Percentiles rank a stretch among this genome's conserved stretches.
Evolutionary conservation across 2,113 vertebrate species (phyloP).

Genomic region (Brachyistius frenatus): DNA sequence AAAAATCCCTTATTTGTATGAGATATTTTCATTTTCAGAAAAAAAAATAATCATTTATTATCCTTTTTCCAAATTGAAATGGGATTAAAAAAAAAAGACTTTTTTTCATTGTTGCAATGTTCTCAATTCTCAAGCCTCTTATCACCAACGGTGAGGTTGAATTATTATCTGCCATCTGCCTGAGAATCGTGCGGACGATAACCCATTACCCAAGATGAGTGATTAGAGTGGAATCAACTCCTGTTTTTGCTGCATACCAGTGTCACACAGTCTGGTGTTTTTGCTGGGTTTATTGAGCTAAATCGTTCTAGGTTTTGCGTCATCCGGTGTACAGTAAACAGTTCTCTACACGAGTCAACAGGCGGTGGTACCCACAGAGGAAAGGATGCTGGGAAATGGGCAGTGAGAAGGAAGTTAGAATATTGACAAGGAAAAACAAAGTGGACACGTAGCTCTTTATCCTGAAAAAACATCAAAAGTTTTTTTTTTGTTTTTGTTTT

Average conservation of each 20-base stretch:
- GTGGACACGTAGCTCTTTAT: neutral
- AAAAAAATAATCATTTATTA: neutral
- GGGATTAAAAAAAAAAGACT: neutral
- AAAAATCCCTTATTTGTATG: neutral
- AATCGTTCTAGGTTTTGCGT: conserved; percentile 17
- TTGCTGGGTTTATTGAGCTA: conserved; percentile 24
- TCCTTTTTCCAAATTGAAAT: conserved; percentile 37
- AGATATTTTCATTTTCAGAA: neutral
- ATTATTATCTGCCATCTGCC: conserved; percentile 68
- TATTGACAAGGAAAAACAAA: neutral
- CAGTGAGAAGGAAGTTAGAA: neutral
- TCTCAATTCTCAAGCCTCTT: conserved; percentile 59
- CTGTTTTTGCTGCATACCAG: neutral
- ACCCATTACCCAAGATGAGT: conserved; percentile 54
- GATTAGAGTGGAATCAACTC: conserved; percentile 50
- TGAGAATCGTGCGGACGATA: conserved; percentile 36
- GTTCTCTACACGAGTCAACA: conserved; percentile 1
- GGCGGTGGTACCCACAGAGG: neutral
- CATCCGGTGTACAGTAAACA: conserved; percentile 8
- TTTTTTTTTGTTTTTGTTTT: neutral
- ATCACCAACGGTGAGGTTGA: conserved; percentile 39
- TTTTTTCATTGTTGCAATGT: conserved; percentile 24
- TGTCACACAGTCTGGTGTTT: neutral
- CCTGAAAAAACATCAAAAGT: neutral
- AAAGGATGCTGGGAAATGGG: neutral